These are phyloP conservation scores for Ophion ellenae DNA, from an alignment of 2,888 invertebrate species.

Conservation along the genomic window DNA sequence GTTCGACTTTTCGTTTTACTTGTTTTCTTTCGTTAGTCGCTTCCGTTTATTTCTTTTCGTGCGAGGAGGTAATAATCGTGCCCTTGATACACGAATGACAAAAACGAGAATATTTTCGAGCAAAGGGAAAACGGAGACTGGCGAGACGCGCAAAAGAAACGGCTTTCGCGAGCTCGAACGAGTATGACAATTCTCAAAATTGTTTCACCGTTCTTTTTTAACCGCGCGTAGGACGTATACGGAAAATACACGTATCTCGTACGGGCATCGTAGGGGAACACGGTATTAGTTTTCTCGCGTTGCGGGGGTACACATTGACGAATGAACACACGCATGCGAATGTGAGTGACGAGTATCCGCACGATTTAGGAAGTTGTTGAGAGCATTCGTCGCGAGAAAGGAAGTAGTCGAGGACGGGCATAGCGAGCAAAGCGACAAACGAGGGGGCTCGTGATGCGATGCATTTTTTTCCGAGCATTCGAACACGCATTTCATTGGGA, in stretches of 20 bases:
- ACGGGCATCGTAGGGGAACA: background rate
- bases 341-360: background rate
- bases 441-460: conserved; percentile 9
- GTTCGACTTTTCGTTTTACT: conserved; percentile 58
- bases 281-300: background rate
- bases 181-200: conserved; percentile 33
- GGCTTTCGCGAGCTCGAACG: conserved; percentile 55
- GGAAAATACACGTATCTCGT: background rate
- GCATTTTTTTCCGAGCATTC: conserved; percentile 51
- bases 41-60: conserved; percentile 10
- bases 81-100: background rate
- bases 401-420: background rate
- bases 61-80: background rate
- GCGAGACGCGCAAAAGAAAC: conserved; percentile 28
- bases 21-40: conserved; percentile 3
- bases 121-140: conserved; percentile 19
- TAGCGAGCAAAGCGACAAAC: conserved; percentile 2
- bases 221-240: conserved; percentile 28
- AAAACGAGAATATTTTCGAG: conserved; percentile 9
- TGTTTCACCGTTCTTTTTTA: conserved; percentile 1
- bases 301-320: background rate
- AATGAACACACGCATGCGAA: background rate
- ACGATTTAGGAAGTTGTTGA: conserved; percentile 42
- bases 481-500: conserved; percentile 18
- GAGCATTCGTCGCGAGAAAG: conserved; percentile 1